Evolutionary conservation across 1,140 invertebrate species (phyloP), one percentile per base, ranked within the genome.

Genomic region (Thaumatotibia leucotreta): DNA sequence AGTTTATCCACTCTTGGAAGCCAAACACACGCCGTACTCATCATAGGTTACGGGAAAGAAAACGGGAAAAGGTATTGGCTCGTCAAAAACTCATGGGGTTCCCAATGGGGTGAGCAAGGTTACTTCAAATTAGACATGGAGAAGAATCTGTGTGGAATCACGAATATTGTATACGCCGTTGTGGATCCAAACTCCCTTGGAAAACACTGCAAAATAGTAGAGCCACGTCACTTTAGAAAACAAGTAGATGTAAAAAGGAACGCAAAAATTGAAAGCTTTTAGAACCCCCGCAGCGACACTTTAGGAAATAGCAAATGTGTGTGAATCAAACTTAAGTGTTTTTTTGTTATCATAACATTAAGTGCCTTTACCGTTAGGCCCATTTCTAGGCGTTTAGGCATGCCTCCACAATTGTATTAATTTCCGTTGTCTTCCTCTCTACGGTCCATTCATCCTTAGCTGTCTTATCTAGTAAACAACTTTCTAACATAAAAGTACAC

Each of bases 71-170:
- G 93, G 61, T 96, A 94, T 80, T 95, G 94, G 94, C 76, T 95
- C 10, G 88, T 95, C 8, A 95, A 95, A 79, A 95, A 95, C 83
- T 90, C 82, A 0, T 93, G 89, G 89, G 91, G 92, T 3, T 52
- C 39, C 4, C 64, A 33, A 2, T 95, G 94, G 94, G 94, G 94
- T 6, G 84, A 92, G 24, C 61, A 91, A 6, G 94, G 94, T 1
- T 95, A 93, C 81, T 91, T 95, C 54, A 84, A 86, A 69, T 93
- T 95, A 86, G 78, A 91, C 24, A 93, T 94, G 58, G 90, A 92
- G 64, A 80, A 88, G 2, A 93, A 94, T 70, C 89, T 92, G 64
- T 94, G 94, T 77, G 94, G 94, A 65, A 92, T 93, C 5, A 73
- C 39, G n/a, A 45, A 45, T 45, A n/a, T 45, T 1, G 39, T 45